A percentile compares a stretch with the other conserved stretches of the same genome.
phyloP scores from a whole-genome alignment of 2,113 vertebrate genomes.

The Thalassarche chlororhynchos region DNA sequence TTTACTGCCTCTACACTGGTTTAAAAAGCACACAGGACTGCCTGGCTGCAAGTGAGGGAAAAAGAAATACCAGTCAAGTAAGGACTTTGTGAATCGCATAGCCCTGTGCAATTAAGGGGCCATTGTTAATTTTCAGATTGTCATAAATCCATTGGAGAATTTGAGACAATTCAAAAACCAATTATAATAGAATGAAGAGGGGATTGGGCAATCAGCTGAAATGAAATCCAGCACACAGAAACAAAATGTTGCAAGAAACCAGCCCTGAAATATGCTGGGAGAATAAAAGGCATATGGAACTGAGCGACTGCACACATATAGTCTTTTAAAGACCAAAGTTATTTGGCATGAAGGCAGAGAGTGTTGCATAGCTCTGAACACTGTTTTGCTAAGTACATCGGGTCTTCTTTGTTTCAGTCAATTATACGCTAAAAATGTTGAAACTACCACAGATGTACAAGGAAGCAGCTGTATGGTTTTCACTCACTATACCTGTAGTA shows the following conservation, averaged over 20 bases:
- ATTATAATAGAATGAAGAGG: constrained; percentile 72
- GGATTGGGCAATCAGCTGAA: constrained; percentile 71
- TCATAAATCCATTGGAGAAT: constrained; percentile 73
- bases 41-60: neutral
- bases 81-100: constrained; percentile 61
- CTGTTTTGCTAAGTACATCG: constrained; percentile 23
- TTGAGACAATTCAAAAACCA: constrained; percentile 74
- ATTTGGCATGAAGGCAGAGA: constrained; percentile 24
- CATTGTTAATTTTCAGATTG: constrained; percentile 76
- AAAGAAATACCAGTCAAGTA: constrained; percentile 19
- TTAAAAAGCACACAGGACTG: constrained; percentile 18
- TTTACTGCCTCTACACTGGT: constrained; percentile 42
- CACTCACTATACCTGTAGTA: constrained; percentile 43
- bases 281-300: constrained; percentile 65
- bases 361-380: constrained; percentile 5
- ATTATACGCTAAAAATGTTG: constrained; percentile 8
- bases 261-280: constrained; percentile 25
- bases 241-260: constrained; percentile 53
- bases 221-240: constrained; percentile 71
- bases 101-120: constrained; percentile 66
- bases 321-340: constrained; percentile 50
- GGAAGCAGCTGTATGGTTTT: constrained; percentile 58
- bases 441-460: constrained; percentile 47
- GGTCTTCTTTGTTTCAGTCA: constrained; percentile 1
- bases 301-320: neutral